Conservation (phyloP, 2,797 vertebrate species). For the Sardinella longiceps region DNA sequence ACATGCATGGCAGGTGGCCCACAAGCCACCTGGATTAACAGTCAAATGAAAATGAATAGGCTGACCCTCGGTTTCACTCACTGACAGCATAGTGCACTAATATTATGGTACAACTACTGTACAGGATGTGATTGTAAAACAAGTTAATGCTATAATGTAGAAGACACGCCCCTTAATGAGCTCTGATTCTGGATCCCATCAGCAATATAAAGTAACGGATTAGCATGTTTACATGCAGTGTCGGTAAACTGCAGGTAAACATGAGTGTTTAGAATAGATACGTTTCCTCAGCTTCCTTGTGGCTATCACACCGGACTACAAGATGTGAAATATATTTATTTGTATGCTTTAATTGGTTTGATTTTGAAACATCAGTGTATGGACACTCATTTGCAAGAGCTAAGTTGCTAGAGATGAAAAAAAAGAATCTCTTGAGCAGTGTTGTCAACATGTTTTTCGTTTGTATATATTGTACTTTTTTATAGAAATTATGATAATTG, state of each 20-base stretch:
- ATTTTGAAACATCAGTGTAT: neutral
- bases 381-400: neutral
- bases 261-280: neutral
- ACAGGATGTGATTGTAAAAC: neutral
- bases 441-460: neutral
- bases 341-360: neutral
- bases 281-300: neutral
- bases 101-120: too few relatives aligned
- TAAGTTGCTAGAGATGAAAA: neutral
- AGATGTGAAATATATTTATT: neutral
- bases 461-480: too few relatives aligned
- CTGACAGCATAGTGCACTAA: too few relatives aligned
- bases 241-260: neutral
- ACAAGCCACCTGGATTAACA: slow-evolving; percentile 13
- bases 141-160: neutral
- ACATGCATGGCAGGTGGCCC: slow-evolving; percentile 14
- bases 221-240: neutral
- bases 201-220: neutral
- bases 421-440: neutral
- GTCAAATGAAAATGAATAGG: neutral
- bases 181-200: neutral
- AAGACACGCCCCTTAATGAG: neutral
- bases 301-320: neutral
- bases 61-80: neutral
- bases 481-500: neutral